phyloP scores from a whole-genome alignment of 2,888 invertebrate genomes.

The Campopleginae sp. region DNA sequence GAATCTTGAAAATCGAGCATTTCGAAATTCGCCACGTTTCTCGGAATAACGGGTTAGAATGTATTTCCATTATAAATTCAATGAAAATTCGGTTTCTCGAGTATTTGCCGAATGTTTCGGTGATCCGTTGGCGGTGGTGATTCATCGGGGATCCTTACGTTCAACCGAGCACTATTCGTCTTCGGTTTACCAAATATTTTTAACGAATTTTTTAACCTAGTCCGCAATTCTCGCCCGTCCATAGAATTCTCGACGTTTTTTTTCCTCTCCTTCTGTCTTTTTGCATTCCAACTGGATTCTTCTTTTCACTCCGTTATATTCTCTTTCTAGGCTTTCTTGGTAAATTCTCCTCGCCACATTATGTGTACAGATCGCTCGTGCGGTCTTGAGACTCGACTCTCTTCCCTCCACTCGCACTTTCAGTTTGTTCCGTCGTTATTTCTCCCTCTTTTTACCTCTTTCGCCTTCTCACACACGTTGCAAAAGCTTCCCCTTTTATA shows the following conservation, averaged over 20 bases:
- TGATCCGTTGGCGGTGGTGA: conserved; percentile 4
- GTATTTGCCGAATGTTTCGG: conserved; percentile 21
- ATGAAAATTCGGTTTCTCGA: not conserved
- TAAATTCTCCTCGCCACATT: conserved; percentile 6
- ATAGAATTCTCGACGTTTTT: conserved; percentile 42
- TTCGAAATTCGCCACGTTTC: conserved; percentile 26
- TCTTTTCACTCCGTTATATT: conserved; percentile 41
- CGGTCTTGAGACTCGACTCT: conserved; percentile 28
- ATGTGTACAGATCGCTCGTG: conserved; percentile 25
- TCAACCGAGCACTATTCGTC: conserved; percentile 33
- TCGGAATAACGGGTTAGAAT: not conserved
- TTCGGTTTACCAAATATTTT: conserved; percentile 51
- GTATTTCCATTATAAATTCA: conserved; percentile 29
- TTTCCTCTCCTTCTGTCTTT: conserved; percentile 17
- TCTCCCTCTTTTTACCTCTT: conserved; percentile 8
- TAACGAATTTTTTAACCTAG: conserved; percentile 23
- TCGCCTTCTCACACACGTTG: conserved; percentile 63
- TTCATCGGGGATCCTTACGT: not conserved
- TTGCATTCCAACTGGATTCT: conserved; percentile 57
- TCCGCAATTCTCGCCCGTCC: conserved; percentile 14
- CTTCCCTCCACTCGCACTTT: conserved; percentile 23
- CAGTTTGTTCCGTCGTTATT: conserved; percentile 5
- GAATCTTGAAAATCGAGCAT: not conserved
- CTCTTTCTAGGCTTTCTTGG: conserved; percentile 26
- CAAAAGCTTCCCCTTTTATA: conserved; percentile 62